Evolutionary conservation across 2,888 invertebrate species (phyloP).

Genomic region (Operophtera brumata): DNA sequence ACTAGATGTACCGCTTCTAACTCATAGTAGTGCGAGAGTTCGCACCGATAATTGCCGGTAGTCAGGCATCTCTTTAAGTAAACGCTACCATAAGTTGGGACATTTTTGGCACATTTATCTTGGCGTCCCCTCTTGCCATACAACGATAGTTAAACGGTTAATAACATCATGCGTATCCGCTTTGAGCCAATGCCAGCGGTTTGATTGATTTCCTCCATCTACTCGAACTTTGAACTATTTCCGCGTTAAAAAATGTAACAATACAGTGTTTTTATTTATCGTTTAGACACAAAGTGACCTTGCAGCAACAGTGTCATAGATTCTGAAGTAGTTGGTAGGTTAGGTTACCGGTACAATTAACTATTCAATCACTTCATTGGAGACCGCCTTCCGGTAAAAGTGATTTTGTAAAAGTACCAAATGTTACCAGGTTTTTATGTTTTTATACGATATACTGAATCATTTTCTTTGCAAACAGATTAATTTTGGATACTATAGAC

Average conservation of each 20-base stretch:
- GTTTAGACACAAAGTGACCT: neutral
- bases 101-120: constrained; percentile 57
- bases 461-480: constrained; percentile 1
- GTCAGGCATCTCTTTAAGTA: neutral
- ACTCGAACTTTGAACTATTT: constrained; percentile 31
- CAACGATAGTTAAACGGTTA: constrained; percentile 58
- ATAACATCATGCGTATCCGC: constrained; percentile 54
- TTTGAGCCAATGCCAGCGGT: constrained; percentile 50
- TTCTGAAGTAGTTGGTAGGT: no score
- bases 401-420: neutral
- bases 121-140: constrained; percentile 48
- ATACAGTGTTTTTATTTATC: neutral
- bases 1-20: no score
- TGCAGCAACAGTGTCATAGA: neutral
- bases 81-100: constrained; percentile 14
- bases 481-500: constrained; percentile 14
- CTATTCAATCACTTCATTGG: neutral
- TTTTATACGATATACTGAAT: neutral
- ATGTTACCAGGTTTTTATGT: neutral
- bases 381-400: neutral
- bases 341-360: neutral
- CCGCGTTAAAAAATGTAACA: constrained; percentile 30
- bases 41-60: neutral
- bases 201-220: constrained; percentile 53
- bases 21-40: neutral